These are phyloP conservation scores for Dryoscopus gambensis DNA, from an alignment of 2,113 vertebrate genomes.

Conservation along the genomic window DNA sequence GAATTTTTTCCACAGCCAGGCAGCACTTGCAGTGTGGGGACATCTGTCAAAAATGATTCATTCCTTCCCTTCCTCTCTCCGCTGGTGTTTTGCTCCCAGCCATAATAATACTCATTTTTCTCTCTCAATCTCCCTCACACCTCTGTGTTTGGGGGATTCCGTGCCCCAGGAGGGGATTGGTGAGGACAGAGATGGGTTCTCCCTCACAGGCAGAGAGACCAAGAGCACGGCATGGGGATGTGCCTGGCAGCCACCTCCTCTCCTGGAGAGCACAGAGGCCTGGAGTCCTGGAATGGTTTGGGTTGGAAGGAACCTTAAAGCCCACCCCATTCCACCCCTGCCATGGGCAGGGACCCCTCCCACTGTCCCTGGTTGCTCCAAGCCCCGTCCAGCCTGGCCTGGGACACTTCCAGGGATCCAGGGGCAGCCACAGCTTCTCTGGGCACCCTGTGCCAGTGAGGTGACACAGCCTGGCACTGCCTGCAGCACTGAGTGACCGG, in stretches of 20 bases:
- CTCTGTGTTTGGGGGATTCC: background rate
- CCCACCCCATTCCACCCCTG: background rate
- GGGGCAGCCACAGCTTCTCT: background rate
- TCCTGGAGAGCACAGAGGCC: background rate
- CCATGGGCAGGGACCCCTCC: background rate
- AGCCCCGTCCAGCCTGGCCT: rapidly evolving
- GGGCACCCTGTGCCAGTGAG: background rate
- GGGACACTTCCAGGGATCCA: background rate
- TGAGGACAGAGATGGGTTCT: background rate
- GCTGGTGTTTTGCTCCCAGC: background rate
- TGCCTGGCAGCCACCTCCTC: background rate
- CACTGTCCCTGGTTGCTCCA: background rate
- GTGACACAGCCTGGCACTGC: background rate
- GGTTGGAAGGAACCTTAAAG: background rate
- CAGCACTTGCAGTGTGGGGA: background rate
- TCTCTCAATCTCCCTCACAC: background rate
- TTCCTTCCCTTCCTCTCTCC: background rate
- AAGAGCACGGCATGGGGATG: rapidly evolving
- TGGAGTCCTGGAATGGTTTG: background rate
- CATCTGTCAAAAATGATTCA: slow-evolving; percentile 24
- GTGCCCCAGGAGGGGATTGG: background rate
- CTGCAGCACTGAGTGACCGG: rapidly evolving
- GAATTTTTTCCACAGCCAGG: background rate
- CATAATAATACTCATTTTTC: background rate
- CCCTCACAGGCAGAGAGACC: background rate